Evolutionary conservation across 2,113 vertebrate genomes (phyloP).

Genomic region (Pavo muticus): DNA sequence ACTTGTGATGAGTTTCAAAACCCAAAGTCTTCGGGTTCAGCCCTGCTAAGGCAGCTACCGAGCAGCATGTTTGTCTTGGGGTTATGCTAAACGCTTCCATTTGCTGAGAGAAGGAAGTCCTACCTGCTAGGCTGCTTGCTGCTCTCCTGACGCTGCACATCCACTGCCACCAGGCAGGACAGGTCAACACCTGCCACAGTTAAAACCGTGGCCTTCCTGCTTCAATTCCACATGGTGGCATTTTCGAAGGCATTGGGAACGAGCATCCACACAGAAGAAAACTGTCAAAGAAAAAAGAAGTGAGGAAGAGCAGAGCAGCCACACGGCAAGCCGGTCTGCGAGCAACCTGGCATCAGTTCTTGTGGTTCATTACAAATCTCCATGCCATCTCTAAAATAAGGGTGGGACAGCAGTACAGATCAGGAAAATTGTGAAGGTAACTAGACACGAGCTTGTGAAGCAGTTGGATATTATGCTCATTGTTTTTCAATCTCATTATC

Average conservation of each 20-base stretch:
- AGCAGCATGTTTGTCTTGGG: fast-evolving
- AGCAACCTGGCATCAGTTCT: background rate
- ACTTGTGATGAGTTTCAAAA: background rate
- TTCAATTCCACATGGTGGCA: background rate
- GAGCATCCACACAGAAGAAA: background rate
- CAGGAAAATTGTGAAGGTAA: background rate
- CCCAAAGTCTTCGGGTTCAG: background rate
- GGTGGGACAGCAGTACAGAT: background rate
- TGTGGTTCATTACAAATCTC: background rate
- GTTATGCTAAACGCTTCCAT: background rate
- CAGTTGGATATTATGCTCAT: background rate
- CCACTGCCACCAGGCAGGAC: background rate
- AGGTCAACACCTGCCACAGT: background rate
- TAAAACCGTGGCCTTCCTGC: background rate
- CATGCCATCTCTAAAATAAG: background rate
- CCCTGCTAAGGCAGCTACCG: background rate
- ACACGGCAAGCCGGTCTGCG: fast-evolving
- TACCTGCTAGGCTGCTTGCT: background rate
- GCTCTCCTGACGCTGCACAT: background rate
- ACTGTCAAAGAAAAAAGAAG: background rate
- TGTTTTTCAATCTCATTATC: background rate
- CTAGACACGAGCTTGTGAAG: background rate
- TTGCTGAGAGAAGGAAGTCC: background rate
- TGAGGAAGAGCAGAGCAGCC: background rate
- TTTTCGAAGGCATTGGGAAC: background rate